Evolutionary conservation across 2,797 vertebrate genomes (phyloP).

Genomic region (Sebastes steindachneri): DNA sequence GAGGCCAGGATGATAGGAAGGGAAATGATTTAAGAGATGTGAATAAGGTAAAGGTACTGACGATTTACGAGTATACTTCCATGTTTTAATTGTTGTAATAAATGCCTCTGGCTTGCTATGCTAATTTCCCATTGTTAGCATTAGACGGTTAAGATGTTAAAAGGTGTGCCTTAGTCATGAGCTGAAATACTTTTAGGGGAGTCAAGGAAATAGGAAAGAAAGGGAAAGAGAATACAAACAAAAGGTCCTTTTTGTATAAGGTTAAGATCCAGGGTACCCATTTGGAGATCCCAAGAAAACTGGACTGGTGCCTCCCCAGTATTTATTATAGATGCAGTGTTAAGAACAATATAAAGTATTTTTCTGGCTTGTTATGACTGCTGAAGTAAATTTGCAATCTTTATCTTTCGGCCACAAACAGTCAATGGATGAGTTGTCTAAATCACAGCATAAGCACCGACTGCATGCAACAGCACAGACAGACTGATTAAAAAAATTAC

Average conservation of each 20-base stretch:
- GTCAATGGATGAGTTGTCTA: background rate
- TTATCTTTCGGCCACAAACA: background rate
- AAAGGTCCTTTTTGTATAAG: background rate
- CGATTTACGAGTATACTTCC: background rate
- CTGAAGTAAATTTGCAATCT: background rate
- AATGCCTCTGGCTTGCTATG: background rate
- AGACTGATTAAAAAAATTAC: background rate
- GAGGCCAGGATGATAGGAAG: constrained; percentile 5
- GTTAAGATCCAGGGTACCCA: background rate
- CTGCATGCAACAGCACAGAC: background rate
- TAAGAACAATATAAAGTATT: background rate
- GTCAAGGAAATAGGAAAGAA: background rate
- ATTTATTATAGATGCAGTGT: background rate
- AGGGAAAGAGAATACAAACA: background rate
- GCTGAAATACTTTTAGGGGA: background rate
- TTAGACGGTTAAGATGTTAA: background rate
- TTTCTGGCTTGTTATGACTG: background rate
- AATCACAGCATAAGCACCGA: background rate
- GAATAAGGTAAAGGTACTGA: constrained; percentile 9
- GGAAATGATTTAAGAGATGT: constrained; percentile 10
- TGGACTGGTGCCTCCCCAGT: background rate
- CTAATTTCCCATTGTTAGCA: background rate
- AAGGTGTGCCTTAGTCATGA: background rate
- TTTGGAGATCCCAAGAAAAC: background rate
- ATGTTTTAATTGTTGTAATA: background rate